Base-by-base conservation (phyloP, 2,888 invertebrate species). In the Stegophylla sp. region DNA sequence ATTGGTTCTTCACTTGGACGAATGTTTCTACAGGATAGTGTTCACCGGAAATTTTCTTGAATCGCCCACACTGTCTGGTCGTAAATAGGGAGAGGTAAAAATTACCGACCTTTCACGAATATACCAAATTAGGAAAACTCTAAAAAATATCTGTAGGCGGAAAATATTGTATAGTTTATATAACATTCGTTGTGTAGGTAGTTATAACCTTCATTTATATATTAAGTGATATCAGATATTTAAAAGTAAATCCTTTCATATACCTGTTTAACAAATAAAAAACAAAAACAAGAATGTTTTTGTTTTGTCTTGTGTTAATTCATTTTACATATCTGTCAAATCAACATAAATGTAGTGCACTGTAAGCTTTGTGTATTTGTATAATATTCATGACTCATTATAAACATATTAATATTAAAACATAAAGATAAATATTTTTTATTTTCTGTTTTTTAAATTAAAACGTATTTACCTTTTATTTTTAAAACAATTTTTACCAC, bases 121-220 rank as follows among this genome's bases (percentile, higher is more conserved):
- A 23, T 69, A 69, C 77, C 77, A 79, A 79, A 79, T 79, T 79
- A 79, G 77, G 77, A 79, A 69, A 79, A 79, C 56, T 79, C 23
- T 34, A 28, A 56, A 20, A 34, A 67, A 28, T 1, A 1, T n/a
- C 53, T 28, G 77, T 79, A 79, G 77, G 77, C 69, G 77, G 77
- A 28, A 79, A 79, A 79, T n/a, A n/a, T 61, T 69, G 51, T 20
- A 59, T 28, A 9, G 43, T 48, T 7, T 59, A 71, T n/a, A 41
- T 23, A 45, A 23, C 10, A 26, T 28, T 2, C 26, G 17, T 5
- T 17, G 74, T 63, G 74, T 75, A 61, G 63, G 74, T 17, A 51
- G 59, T 59, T 28, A 59, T 48, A 63, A 28, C 61, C 61, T 74
- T 74, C 61, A 48, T 74, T 63, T 61, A 26, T 72, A 28, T 74